Percentiles rank a stretch among this genome's conserved stretches.
These are phyloP conservation scores for Daktulosphaira vitifoliae DNA, from an alignment of 1,140 invertebrate genomes.

Conservation along the genomic window DNA sequence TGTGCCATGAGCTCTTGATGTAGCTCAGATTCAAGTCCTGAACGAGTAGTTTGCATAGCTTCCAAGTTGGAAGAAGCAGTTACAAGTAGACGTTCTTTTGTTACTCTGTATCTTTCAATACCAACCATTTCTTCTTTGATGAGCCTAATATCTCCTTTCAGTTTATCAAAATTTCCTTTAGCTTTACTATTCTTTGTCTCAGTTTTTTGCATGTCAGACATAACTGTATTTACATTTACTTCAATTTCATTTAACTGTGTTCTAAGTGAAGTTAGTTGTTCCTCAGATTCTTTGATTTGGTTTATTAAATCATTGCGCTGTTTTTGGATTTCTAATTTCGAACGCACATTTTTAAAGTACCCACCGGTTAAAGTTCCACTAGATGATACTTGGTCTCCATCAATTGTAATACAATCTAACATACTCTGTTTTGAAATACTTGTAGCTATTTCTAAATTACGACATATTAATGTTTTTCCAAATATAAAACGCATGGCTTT, in stretches of 20 bases:
- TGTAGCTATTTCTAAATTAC: slow-evolving; percentile 92
- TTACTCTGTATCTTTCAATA: slow-evolving; percentile 79
- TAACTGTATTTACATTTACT: slow-evolving; percentile 80
- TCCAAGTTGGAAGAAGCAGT: slow-evolving; percentile 88
- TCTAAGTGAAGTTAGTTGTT: slow-evolving; percentile 66
- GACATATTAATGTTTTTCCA: slow-evolving; percentile 93
- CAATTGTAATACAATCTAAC: slow-evolving; percentile 94
- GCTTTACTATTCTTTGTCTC: slow-evolving; percentile 96
- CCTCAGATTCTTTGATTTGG: slow-evolving; percentile 74
- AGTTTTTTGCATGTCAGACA: slow-evolving; percentile 93
- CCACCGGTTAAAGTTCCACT: slow-evolving; percentile 96
- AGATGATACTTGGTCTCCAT: slow-evolving; percentile 88
- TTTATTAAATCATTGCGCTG: slow-evolving; percentile 77
- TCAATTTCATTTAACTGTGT: slow-evolving; percentile 80
- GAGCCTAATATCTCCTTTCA: slow-evolving; percentile 90
- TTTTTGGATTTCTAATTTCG: slow-evolving; percentile 93
- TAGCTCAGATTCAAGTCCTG: slow-evolving; percentile 83
- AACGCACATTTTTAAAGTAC: slow-evolving; percentile 93
- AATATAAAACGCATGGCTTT: slow-evolving; percentile 94
- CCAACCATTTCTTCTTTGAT: slow-evolving; percentile 90
- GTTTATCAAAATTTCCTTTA: slow-evolving; percentile 93
- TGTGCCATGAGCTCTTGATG: slow-evolving; percentile 81
- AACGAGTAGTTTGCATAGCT: slow-evolving; percentile 90
- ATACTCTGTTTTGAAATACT: slow-evolving; percentile 87
- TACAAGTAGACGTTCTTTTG: slow-evolving; percentile 84